phyloP scores from a whole-genome alignment of 2,113 vertebrate genomes.

The Gobius niger region DNA sequence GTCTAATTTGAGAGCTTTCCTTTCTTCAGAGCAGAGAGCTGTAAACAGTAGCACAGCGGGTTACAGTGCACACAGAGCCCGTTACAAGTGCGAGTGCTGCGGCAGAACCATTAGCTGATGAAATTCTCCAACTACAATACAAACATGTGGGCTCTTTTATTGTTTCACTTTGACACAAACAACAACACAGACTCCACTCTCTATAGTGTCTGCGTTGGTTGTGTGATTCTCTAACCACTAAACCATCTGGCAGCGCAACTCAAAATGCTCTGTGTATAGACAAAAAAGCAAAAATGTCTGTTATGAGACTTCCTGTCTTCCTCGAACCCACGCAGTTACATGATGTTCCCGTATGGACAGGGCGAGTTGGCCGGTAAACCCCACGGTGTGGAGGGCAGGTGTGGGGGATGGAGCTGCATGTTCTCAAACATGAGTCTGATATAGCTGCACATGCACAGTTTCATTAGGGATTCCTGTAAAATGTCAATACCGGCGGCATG shows the following conservation, averaged over 20 bases:
- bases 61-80: conserved; percentile 62
- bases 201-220: not conserved
- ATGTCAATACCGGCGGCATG: conserved; percentile 72
- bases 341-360: not conserved
- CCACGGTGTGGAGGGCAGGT: not conserved
- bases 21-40: conserved; percentile 39
- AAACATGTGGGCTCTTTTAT: not conserved
- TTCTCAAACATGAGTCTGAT: conserved; percentile 34
- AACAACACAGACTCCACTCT: not conserved
- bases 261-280: too few relatives aligned
- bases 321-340: not conserved
- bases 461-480: conserved; percentile 81
- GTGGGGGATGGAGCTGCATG: conserved; percentile 23
- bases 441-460: conserved; percentile 45
- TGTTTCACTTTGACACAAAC: conserved; percentile 13
- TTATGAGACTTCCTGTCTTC: not conserved
- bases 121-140: conserved; percentile 24
- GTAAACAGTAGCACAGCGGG: conserved; percentile 45
- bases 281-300: not conserved
- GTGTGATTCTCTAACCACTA: too few relatives aligned
- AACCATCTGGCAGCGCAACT: too few relatives aligned
- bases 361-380: not conserved
- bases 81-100: conserved; percentile 57
- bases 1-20: conserved; percentile 51
- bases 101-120: conserved; percentile 74